Evolutionary conservation across 2,888 invertebrate species (phyloP).

Genomic region (Galeopsomyia nigrocyanea): DNA sequence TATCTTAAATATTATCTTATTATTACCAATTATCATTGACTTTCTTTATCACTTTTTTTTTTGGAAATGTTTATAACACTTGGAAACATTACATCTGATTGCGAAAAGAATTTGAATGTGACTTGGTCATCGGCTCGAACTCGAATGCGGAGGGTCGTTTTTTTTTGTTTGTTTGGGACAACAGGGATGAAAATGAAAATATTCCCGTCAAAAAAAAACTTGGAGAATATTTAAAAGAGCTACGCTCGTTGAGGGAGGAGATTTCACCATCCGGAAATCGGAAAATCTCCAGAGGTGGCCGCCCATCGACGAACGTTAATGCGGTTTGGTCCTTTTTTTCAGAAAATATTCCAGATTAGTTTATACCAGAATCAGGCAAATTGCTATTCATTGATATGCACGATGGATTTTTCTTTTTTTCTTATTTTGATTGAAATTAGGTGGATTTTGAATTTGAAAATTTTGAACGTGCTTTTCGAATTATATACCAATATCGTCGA

Average conservation of each 20-base stretch:
- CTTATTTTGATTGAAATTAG: conserved; percentile 17
- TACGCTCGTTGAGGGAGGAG: conserved; percentile 56
- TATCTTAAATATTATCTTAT: background rate
- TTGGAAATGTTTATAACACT: background rate
- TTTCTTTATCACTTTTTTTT: background rate
- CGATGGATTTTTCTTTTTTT: conserved; percentile 6
- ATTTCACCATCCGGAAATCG: conserved; percentile 39
- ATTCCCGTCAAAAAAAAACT: conserved; percentile 61
- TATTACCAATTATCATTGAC: conserved; percentile 7
- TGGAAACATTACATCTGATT: background rate
- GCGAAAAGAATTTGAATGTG: conserved; percentile 44
- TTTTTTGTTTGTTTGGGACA: conserved; percentile 48
- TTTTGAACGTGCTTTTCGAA: background rate
- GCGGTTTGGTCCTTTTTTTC: conserved; percentile 55
- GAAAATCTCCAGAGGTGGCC: conserved; percentile 38
- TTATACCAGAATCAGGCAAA: background rate
- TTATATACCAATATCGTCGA: background rate
- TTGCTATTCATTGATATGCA: background rate
- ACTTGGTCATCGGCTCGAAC: conserved; percentile 62
- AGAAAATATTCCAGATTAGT: background rate
- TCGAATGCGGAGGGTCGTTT: conserved; percentile 61
- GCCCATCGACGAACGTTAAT: conserved; percentile 54
- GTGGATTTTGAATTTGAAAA: conserved; percentile 2
- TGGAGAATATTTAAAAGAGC: conserved; percentile 67
- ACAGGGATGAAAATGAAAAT: conserved; percentile 61